Percentiles rank a stretch among this genome's conserved stretches.
phyloP scores from a whole-genome alignment of 1,140 invertebrate genomes.

The Solen grandis region DNA sequence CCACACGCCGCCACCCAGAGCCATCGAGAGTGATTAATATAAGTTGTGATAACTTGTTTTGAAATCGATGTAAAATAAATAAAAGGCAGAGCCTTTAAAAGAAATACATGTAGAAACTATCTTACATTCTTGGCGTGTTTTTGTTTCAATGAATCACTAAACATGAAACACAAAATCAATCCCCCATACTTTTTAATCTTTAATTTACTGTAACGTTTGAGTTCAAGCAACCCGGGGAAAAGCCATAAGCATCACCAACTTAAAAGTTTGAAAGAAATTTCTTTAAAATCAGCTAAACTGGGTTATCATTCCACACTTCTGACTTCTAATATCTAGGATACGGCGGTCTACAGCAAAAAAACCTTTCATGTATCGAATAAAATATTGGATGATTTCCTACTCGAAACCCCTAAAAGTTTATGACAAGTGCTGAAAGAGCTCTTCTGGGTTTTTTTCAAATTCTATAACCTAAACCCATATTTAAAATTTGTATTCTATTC shows the following conservation, averaged over 20 bases:
- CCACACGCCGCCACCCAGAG: no score
- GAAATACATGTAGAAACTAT: background rate
- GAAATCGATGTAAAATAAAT: no score
- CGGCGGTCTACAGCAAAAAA: background rate
- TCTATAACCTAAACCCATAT: no score
- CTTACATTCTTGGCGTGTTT: background rate
- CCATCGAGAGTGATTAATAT: no score
- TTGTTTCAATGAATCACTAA: background rate
- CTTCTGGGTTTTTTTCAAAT: no score
- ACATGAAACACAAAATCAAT: background rate
- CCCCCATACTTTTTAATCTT: background rate
- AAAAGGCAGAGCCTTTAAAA: background rate
- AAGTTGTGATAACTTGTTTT: no score
- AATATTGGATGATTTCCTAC: background rate
- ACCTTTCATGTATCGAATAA: slow-evolving; percentile 13
- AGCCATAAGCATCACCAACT: slow-evolving; percentile 7
- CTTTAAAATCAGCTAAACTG: background rate
- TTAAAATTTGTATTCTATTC: no score
- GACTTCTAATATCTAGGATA: background rate
- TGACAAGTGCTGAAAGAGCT: no score
- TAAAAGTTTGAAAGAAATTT: background rate
- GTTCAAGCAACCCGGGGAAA: background rate
- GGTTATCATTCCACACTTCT: background rate
- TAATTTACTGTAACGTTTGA: slow-evolving; percentile 1
- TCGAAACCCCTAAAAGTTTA: no score